Conservation (phyloP, 1,140 invertebrate genomes). For the Hypothenemus hampei region DNA sequence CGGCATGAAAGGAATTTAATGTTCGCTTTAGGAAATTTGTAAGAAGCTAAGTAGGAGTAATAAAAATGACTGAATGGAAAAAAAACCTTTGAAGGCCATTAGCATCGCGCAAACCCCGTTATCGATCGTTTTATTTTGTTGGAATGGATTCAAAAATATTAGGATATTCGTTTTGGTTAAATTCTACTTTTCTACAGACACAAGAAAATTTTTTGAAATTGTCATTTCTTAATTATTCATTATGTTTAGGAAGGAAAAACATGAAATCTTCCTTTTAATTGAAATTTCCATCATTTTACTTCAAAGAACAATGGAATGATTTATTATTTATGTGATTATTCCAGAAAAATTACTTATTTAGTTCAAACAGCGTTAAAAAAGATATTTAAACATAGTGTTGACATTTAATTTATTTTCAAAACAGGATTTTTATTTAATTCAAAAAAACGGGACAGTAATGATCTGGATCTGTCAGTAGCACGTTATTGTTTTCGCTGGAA, state of each 20-base stretch:
- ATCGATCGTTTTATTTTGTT: background rate
- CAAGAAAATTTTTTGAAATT: too few species aligned
- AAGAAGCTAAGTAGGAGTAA: background rate
- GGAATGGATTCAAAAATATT: background rate
- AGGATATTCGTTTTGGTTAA: background rate
- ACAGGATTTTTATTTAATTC: constrained; percentile 1
- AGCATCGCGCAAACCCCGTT: background rate
- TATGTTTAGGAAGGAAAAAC: too few species aligned
- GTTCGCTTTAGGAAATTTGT: background rate
- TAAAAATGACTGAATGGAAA: background rate
- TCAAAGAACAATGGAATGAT: too few species aligned
- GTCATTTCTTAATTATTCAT: too few species aligned
- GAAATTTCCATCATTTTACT: too few species aligned
- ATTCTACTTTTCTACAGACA: too few species aligned
- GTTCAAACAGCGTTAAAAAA: too few species aligned
- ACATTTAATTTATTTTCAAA: background rate
- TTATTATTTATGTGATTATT: too few species aligned
- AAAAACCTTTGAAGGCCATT: background rate
- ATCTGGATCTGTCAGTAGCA: background rate
- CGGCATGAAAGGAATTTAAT: background rate
- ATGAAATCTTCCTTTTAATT: too few species aligned
- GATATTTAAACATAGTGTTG: too few species aligned
- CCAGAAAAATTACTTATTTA: too few species aligned
- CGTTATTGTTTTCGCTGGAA: constrained; percentile 1
- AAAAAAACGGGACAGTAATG: background rate